Evolutionary conservation across 1,140 invertebrate genomes (phyloP), one percentile per base, ranked within the genome.

Genomic region (Teleogryllus occipitalis): DNA sequence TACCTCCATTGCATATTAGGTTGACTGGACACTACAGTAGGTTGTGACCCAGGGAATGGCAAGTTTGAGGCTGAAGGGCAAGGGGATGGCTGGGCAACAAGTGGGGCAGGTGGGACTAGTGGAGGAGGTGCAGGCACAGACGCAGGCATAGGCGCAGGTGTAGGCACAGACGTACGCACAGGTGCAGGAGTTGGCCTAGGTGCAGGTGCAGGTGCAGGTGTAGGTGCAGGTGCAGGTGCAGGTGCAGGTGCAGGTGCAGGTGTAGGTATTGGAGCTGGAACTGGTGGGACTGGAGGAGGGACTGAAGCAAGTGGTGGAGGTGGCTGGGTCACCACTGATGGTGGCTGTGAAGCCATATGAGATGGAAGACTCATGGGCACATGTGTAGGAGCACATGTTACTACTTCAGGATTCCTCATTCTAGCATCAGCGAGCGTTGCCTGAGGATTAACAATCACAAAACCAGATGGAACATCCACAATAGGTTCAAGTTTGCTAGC

Each of bases 401-500:
- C n/a, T 21, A 77, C 21, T 18, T 77, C 76, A 48, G 76, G 18
- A 21, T 48, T 77, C 12, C 15, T 47, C 47, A 77, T 7, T 47
- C 76, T 47, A 77, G 48, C 48, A n/a, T 65, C 78, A 46, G 78
- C 6, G 47, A 27, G 21, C 3, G 21, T 47, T 7, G 49, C 21
- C 7, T 79, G 79, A 48, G 79, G 75, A 76, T 75, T 79, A 18
- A 79, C 47, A 14, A 85, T 82, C 47, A 81, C 83, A 15, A 84
- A 81, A 5, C 86, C 89, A 22, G 90, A 88, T 65, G 91, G 90
- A 46, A 93, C 89, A 84, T 94, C 93, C 3, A 94, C 90, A 79
- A 94, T 90, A 0, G 93, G 93, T 83, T 94, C 92, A 85, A 94
- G 91, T 85, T 94, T 95, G 80, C 93, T 93, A 0, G 93, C 92